Base-by-base conservation (phyloP, 2,113 vertebrate species). In the Muntiacus muntjak region DNA sequence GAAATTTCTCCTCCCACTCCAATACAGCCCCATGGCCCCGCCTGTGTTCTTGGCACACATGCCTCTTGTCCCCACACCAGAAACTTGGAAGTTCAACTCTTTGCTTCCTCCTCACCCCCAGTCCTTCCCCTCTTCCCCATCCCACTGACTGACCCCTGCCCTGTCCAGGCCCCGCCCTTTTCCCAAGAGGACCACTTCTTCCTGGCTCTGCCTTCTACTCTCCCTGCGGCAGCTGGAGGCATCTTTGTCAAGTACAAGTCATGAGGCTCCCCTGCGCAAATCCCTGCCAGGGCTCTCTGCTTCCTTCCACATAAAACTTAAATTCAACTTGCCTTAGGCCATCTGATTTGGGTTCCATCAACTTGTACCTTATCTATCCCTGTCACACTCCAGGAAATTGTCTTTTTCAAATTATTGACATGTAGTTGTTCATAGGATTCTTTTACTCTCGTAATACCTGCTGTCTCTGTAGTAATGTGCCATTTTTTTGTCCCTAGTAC, bases 261-360 rank as follows among this genome's bases (percentile, higher is more conserved):
- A 3, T 8, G 57, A 64, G 2, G 0, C 19, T 54, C 16, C 43
- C 36, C 23, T 25, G 25, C 40, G 58, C 33, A 17, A 0, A 17
- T 36, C 13, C 62, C 82, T 71, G 58, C 60, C 6, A 0, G 43
- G 28, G 17, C 83, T 83, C 50, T 57, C 43, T 79, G 16, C 67
- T 91, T 67, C 30, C 58, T 92, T 87, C 36, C 26, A 50, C 91
- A 17, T 71, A 12, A 50, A 55, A 92, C 45, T 16, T 64, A 55
- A 78, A 47, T 43, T 64, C 89, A n/a, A 0, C 55, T 43, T n/a
- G 36, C 47, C 76, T 76, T 2, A 17, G 26, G 19, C 62, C 17
- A 45, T 58, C 33, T 84, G 62, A 62, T 26, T 43, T 47, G 33
- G 55, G 55, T 84, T 43, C 64, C 9, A 0, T 84, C 7, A 33